A percentile compares a stretch with the other conserved stretches of the same genome.
Evolutionary conservation across 2,113 vertebrate genomes (phyloP).

Genomic region (Rhinoderma darwinii): DNA sequence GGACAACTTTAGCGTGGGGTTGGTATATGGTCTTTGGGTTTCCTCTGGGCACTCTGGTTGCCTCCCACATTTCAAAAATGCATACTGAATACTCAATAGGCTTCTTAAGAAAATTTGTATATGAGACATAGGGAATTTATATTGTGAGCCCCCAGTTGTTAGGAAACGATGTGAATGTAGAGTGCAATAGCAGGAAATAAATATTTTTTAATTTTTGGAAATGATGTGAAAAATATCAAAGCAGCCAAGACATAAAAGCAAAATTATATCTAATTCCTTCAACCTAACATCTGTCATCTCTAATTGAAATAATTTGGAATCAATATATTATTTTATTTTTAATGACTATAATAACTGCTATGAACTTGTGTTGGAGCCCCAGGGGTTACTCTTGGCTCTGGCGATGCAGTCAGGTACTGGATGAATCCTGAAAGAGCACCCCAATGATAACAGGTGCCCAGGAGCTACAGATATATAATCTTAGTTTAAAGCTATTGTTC

Average conservation of each 20-base stretch:
- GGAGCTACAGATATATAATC: slow-evolving; percentile 49
- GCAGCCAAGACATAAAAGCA: not conserved
- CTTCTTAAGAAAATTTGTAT: no score
- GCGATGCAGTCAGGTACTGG: not conserved
- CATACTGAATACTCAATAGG: no score
- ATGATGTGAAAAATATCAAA: not conserved
- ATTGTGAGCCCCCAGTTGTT: no score
- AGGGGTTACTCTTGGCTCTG: slow-evolving; percentile 21
- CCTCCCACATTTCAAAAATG: no score
- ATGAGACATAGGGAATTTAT: no score
- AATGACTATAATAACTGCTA: not conserved
- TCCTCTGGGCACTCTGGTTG: no score
- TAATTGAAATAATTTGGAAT: not conserved
- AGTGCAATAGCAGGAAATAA: not conserved
- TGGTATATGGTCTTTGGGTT: not conserved
- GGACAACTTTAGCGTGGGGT: not conserved
- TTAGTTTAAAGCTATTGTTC: slow-evolving; percentile 65
- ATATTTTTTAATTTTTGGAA: not conserved
- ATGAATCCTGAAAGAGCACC: slow-evolving; percentile 30
- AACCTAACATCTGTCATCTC: not conserved
- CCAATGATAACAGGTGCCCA: slow-evolving; percentile 53
- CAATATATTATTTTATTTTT: not conserved
- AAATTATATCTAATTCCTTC: not conserved
- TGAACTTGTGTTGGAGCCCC: not conserved
- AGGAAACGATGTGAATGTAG: no score